These are phyloP conservation scores for Dynastes grantii DNA, from an alignment of 2,888 invertebrate genomes.

Conservation along the genomic window DNA sequence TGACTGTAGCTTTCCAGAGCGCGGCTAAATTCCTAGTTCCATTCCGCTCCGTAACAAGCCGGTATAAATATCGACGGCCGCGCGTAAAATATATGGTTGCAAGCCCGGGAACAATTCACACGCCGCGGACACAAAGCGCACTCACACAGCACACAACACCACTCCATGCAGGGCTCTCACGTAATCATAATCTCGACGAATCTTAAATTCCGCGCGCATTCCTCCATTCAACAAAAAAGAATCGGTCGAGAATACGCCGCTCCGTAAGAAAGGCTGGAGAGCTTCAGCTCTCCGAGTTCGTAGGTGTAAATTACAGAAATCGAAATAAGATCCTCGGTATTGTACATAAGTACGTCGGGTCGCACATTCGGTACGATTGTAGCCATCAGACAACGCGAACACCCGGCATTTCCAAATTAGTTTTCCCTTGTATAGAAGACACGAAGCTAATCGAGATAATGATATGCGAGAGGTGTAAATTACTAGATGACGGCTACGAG, in stretches of 20 bases:
- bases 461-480: constrained; percentile 8
- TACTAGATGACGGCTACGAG: not conserved
- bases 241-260: too few species aligned
- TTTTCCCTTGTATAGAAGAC: not conserved
- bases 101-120: constrained; percentile 56
- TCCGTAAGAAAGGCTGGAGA: not conserved
- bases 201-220: constrained; percentile 54
- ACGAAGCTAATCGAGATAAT: constrained; percentile 11
- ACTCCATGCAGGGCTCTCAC: constrained; percentile 44
- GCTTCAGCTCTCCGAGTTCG: not conserved
- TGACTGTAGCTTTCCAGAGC: constrained; percentile 26
- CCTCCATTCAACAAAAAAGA: not conserved
- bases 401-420: constrained; percentile 18
- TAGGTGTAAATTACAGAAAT: constrained; percentile 32
- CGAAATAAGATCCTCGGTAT: constrained; percentile 11
- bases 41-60: constrained; percentile 58
- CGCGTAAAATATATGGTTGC: constrained; percentile 57
- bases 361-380: not conserved
- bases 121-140: constrained; percentile 51
- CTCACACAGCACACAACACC: constrained; percentile 46
- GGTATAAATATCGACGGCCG: constrained; percentile 56
- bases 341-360: not conserved
- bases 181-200: constrained; percentile 57
- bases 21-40: constrained; percentile 57
- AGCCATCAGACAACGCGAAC: not conserved